A percentile compares a stretch with the other conserved stretches of the same genome.
phyloP scores from a whole-genome alignment of 2,797 vertebrate species.

The Chanos chanos region DNA sequence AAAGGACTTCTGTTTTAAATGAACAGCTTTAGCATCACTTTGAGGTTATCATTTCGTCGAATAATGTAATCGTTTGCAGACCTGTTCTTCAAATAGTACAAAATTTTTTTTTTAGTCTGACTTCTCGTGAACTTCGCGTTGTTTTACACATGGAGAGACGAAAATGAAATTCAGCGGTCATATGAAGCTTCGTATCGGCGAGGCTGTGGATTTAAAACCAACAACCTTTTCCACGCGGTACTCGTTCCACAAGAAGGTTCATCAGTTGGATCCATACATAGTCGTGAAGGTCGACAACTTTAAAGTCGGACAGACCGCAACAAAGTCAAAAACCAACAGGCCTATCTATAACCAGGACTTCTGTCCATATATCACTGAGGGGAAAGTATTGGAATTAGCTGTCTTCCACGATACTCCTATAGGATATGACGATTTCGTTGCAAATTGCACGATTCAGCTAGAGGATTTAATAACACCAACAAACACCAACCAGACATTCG shows the following conservation, averaged over 20 bases:
- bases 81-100: no score
- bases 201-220: slow-evolving; percentile 88
- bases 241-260: slow-evolving; percentile 76
- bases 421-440: slow-evolving; percentile 96
- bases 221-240: slow-evolving; percentile 89
- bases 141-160: background rate
- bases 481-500: slow-evolving; percentile 81
- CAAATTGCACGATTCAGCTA: slow-evolving; percentile 88
- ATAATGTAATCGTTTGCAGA: no score
- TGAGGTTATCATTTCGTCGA: no score
- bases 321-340: slow-evolving; percentile 87
- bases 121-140: no score
- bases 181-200: slow-evolving; percentile 86
- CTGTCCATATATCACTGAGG: slow-evolving; percentile 78
- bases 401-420: slow-evolving; percentile 93
- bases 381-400: slow-evolving; percentile 82
- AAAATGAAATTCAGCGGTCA: slow-evolving; percentile 91
- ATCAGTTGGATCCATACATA: slow-evolving; percentile 88
- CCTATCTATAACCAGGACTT: slow-evolving; percentile 94
- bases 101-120: no score
- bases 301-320: slow-evolving; percentile 88
- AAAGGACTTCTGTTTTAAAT: no score
- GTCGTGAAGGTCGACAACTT: slow-evolving; percentile 91
- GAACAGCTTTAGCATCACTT: no score
- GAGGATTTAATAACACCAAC: slow-evolving; percentile 81